A percentile compares a stretch with the other conserved stretches of the same genome.
These are phyloP conservation scores for Eupithecia tripunctaria DNA, from an alignment of 2,888 invertebrate genomes.

Conservation along the genomic window DNA sequence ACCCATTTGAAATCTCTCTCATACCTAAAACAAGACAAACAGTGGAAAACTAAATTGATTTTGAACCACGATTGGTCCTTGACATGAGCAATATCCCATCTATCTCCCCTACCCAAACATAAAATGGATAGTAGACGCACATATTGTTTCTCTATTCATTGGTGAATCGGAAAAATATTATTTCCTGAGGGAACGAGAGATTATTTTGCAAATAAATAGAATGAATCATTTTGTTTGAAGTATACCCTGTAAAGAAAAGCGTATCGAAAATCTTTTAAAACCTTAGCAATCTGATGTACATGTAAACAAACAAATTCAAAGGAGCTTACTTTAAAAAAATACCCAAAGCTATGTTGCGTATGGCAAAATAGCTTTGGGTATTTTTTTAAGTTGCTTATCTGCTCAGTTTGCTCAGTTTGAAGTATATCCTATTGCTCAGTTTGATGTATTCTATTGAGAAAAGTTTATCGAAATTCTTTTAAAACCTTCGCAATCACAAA, in stretches of 20 bases:
- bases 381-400: background rate
- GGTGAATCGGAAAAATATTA: constrained; percentile 49
- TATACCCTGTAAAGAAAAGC: too few species aligned
- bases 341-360: constrained; percentile 7
- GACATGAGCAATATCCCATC: background rate
- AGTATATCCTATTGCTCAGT: constrained; percentile 1
- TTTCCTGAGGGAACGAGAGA: constrained; percentile 46
- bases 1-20: background rate
- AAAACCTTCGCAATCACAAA: constrained; percentile 4
- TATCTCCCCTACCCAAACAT: constrained; percentile 31
- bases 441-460: background rate
- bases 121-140: constrained; percentile 39
- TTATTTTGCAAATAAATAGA: constrained; percentile 29
- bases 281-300: background rate
- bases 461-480: background rate
- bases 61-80: background rate
- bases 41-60: background rate
- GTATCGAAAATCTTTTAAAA: background rate
- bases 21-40: background rate
- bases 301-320: constrained; percentile 3
- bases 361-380: too few species aligned
- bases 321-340: background rate
- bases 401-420: too few species aligned
- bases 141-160: constrained; percentile 49
- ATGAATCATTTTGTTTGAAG: constrained; percentile 37